phyloP scores from a whole-genome alignment of 2,113 vertebrate genomes.

The Brachypteracias leptosomus region DNA sequence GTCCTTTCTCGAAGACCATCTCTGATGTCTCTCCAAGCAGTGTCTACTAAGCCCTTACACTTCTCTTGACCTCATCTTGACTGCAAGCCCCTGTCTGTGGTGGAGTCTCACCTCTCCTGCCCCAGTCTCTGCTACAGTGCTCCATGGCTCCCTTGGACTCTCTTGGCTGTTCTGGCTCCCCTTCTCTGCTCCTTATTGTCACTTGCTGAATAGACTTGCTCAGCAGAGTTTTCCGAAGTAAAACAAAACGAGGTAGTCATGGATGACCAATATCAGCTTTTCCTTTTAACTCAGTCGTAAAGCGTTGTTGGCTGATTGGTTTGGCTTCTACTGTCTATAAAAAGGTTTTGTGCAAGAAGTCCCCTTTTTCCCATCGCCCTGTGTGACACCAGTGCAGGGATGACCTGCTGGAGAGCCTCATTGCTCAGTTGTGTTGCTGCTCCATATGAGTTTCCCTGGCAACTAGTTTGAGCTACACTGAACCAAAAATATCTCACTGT shows the following conservation, averaged over 20 bases:
- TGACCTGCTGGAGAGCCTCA: slow-evolving; percentile 22
- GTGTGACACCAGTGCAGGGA: neutral
- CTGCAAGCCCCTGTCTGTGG: neutral
- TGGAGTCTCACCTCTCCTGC: neutral
- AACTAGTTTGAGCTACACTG: neutral
- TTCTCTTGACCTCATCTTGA: neutral
- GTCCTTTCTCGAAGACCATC: neutral
- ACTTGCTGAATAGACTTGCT: slow-evolving; percentile 9
- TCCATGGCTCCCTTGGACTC: neutral
- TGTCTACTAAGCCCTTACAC: neutral
- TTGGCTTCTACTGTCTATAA: slow-evolving; percentile 32
- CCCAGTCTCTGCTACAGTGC: neutral
- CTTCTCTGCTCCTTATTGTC: neutral
- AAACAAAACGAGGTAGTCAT: slow-evolving; percentile 12
- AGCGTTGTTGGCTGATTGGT: neutral
- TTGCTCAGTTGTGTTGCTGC: slow-evolving; percentile 11
- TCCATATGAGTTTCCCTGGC: slow-evolving; percentile 3
- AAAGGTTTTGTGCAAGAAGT: slow-evolving; percentile 29
- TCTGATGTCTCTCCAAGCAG: neutral
- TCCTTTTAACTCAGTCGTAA: neutral
- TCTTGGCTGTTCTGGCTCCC: neutral
- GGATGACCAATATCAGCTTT: slow-evolving; percentile 23
- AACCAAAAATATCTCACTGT: slow-evolving; percentile 40
- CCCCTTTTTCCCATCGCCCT: slow-evolving; percentile 9
- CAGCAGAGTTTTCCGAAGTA: slow-evolving; percentile 12